Conservation (phyloP, 2,113 vertebrate species). For the Perca fluviatilis region DNA sequence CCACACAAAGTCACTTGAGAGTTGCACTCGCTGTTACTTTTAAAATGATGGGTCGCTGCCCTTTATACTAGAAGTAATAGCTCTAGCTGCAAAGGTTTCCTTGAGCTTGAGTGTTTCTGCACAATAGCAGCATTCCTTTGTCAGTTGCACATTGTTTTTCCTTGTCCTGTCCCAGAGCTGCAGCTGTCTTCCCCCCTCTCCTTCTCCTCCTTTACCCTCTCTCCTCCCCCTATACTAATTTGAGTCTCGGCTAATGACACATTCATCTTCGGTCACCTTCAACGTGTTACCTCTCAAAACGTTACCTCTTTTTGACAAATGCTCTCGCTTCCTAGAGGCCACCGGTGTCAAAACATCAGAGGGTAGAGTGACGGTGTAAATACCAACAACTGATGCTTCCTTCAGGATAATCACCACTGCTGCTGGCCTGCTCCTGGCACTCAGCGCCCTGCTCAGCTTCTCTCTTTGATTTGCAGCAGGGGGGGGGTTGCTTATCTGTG, state of each 20-base stretch:
- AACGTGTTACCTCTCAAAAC: constrained; percentile 47
- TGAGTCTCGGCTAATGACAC: constrained; percentile 65
- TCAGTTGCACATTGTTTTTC: constrained; percentile 11
- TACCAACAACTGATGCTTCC: constrained; percentile 72
- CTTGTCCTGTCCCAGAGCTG: constrained; percentile 8
- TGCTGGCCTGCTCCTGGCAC: constrained; percentile 55
- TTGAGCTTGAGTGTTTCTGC: neutral
- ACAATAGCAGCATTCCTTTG: neutral
- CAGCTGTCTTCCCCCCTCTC: neutral
- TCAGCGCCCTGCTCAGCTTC: constrained; percentile 40
- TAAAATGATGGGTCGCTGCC: constrained; percentile 8
- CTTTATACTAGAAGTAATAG: neutral
- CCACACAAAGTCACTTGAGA: constrained; percentile 11
- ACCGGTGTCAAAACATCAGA: constrained; percentile 64
- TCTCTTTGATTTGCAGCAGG: constrained; percentile 60
- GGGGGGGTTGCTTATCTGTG: constrained; percentile 30
- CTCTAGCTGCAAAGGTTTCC: neutral
- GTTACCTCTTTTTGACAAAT: constrained; percentile 59
- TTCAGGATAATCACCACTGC: constrained; percentile 72
- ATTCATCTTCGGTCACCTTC: constrained; percentile 81
- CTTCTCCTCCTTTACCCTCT: constrained; percentile 11
- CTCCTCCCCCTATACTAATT: constrained; percentile 48
- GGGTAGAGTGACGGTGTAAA: constrained; percentile 77
- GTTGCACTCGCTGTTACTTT: constrained; percentile 9
- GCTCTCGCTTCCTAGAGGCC: constrained; percentile 61